Evolutionary conservation across 2,888 invertebrate genomes (phyloP).

Genomic region (Eupsilia transversa): DNA sequence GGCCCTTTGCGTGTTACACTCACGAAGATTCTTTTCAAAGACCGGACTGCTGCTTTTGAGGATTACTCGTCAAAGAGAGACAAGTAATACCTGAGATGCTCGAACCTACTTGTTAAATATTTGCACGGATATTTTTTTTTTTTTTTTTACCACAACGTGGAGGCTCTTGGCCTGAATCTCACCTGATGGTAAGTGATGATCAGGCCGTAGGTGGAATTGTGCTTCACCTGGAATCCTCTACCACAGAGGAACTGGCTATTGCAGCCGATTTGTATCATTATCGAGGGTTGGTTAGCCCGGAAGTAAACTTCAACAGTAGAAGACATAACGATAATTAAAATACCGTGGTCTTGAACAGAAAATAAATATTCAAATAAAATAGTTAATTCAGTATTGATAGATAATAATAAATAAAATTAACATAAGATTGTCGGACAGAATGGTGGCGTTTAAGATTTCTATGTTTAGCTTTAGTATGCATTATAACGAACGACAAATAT

Average conservation of each 20-base stretch:
- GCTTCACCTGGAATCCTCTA: no score
- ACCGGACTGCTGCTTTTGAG: slow-evolving; percentile 21
- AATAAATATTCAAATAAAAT: slow-evolving; percentile 29
- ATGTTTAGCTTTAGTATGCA: slow-evolving; percentile 47
- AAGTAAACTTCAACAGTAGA: background rate
- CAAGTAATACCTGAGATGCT: slow-evolving; percentile 3
- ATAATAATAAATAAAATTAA: slow-evolving; percentile 35
- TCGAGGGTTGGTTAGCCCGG: background rate
- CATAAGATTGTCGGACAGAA: slow-evolving; percentile 4
- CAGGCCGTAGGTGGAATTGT: no score
- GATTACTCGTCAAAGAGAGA: slow-evolving; percentile 24
- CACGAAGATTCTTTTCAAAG: slow-evolving; percentile 29
- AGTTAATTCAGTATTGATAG: slow-evolving; percentile 11
- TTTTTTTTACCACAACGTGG: no score
- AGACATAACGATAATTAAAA: background rate
- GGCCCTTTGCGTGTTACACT: slow-evolving; percentile 37
- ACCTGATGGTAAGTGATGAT: no score
- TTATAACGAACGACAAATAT: slow-evolving; percentile 48
- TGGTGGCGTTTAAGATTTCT: slow-evolving; percentile 31
- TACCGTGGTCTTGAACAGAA: background rate
- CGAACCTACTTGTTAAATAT: background rate
- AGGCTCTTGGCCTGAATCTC: no score
- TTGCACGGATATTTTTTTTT: no score
- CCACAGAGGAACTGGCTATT: no score
- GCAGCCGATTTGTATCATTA: background rate